Conservation (phyloP, 1,140 invertebrate species). For the Alviniconcha marisindica region DNA sequence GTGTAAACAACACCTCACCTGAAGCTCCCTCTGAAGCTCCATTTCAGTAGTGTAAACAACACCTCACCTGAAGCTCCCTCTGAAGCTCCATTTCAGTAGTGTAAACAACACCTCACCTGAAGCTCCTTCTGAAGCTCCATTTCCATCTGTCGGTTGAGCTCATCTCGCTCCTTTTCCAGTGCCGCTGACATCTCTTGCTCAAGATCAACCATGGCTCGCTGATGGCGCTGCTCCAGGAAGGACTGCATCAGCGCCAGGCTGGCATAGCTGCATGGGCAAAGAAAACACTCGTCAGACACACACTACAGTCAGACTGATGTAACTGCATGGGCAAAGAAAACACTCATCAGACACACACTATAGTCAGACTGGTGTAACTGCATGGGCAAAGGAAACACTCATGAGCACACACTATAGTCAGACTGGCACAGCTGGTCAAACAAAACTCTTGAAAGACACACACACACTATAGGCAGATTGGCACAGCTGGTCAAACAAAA, state of each 20-base stretch:
- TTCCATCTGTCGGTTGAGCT: conserved; percentile 67
- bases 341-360: too few species aligned
- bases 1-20: too few species aligned
- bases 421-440: conserved; percentile 69
- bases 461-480: too few species aligned
- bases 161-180: conserved; percentile 64
- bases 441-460: too few species aligned
- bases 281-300: too few species aligned
- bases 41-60: too few species aligned
- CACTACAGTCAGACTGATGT: conserved; percentile 68
- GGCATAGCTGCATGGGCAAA: conserved; percentile 59
- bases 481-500: too few species aligned
- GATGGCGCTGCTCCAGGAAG: conserved; percentile 68
- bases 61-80: conserved; percentile 54
- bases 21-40: too few species aligned
- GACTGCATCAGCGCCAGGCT: conserved; percentile 61
- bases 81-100: conserved; percentile 61
- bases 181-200: conserved; percentile 70
- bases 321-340: conserved; percentile 53
- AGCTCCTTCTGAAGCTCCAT: conserved; percentile 64
- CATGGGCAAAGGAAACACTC: too few species aligned
- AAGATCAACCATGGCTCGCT: conserved; percentile 63
- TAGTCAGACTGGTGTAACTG: conserved; percentile 69
- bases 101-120: conserved; percentile 50
- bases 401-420: too few species aligned